Base-by-base conservation (phyloP, 2,888 invertebrate genomes). In the Zygaena filipendulae region DNA sequence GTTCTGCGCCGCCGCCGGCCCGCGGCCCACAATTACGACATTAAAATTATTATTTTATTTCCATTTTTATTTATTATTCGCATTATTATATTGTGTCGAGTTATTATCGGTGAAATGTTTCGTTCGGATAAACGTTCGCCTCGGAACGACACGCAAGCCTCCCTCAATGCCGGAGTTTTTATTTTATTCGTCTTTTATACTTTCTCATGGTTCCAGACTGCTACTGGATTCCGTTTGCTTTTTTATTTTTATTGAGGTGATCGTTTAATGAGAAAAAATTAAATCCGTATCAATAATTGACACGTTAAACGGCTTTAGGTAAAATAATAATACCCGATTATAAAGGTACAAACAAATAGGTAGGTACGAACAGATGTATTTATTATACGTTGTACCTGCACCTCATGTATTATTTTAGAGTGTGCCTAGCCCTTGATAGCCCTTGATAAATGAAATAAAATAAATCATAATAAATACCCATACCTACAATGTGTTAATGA, bases 1-100 rank as follows among this genome's bases (percentile, higher is more conserved):
- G 48, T 58, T 66, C 60, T 54, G 54, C 58, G 57, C 55, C 57
- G 50, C 37, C 31, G 36, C 21, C 56, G 47, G 69, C 72, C 67
- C 54, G 55, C 62, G 70, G 75, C 69, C 66, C 60, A 47, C 72
- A 77, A 79, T 77, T 77, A 75, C 75, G 72, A 60, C 69, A 75
- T 77, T 77, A 72, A 77, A 75, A 75, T 74, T 77, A 72, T 72
- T 71, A 79, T 75, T 79, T 75, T 77, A 75, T 75, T 77, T 79
- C 66, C 64, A 71, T 75, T 77, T 77, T 77, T 77, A 75, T 75
- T 75, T 77, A 79, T 79, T 79, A 77, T 79, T 79, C 75, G 77
- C 74, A 77, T 79, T 77, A 79, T 79, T 79, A 77, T 77, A 77
- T 79, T 79, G 74, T 75, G 75, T 74, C 70, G 75, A 72, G 75